A percentile compares a stretch with the other conserved stretches of the same genome.
Evolutionary conservation across 2,797 vertebrate genomes (phyloP).

Genomic region (Pangasius djambal): DNA sequence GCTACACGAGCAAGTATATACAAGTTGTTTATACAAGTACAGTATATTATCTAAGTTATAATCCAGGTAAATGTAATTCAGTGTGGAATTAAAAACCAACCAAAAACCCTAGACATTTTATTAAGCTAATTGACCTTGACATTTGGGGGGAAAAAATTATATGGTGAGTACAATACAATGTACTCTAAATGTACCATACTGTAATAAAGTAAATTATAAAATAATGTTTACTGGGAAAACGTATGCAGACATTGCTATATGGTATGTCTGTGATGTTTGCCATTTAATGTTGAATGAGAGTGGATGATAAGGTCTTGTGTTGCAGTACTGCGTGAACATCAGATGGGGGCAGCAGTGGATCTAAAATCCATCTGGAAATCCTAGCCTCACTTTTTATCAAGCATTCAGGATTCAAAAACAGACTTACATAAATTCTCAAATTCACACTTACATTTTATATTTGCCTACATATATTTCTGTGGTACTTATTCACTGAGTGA

Average conservation of each 20-base stretch:
- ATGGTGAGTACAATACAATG: neutral
- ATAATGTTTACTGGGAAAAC: neutral
- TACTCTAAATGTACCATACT: neutral
- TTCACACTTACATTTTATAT: neutral
- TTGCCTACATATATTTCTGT: neutral
- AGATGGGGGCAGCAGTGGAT: slow-evolving; percentile 38
- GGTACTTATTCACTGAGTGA: neutral
- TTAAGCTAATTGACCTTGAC: neutral
- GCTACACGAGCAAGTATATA: too few relatives aligned
- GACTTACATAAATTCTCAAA: neutral
- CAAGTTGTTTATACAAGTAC: neutral
- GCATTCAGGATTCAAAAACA: neutral
- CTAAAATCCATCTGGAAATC: neutral
- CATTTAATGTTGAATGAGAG: neutral
- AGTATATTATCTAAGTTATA: neutral
- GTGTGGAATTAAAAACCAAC: neutral
- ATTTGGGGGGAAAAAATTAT: neutral
- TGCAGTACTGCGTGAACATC: slow-evolving; percentile 28
- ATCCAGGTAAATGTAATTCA: neutral
- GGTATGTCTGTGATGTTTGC: neutral
- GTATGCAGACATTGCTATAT: neutral
- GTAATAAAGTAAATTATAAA: neutral
- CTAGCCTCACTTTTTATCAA: neutral
- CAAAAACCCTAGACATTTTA: neutral
- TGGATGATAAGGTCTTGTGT: neutral